Evolutionary conservation across 2,888 invertebrate genomes (phyloP), one percentile per base, ranked within the genome.

Genomic region (Dicranocentrus wangi): DNA sequence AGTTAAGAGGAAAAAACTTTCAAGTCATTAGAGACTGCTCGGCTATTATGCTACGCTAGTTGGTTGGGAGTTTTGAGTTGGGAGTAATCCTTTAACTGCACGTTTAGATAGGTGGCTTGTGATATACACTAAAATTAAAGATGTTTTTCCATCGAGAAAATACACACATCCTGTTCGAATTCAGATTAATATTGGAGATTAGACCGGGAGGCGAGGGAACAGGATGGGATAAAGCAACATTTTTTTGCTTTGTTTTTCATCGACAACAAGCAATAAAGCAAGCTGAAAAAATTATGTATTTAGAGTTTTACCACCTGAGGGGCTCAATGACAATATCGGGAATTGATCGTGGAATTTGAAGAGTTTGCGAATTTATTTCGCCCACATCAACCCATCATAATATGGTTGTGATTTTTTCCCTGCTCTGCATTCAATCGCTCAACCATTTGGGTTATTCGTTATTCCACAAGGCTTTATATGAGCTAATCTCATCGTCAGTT

Each of bases 1-100:
- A 10, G 55, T 55, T 55, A 55, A 55, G 55, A n/a, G 23, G 23
- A 55, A 23, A 55, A 7, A 55, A 55, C 55, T 55, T 55, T 55
- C 55, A 55, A 55, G 55, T 55, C 19, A 55, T 55, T 55, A 47
- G 17, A n/a, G n/a, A 47, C 5, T 47, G 47, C 15, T 8, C 39
- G 13, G 8, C n/a, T n/a, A n/a, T n/a, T n/a, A n/a, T n/a, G n/a
- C n/a, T n/a, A n/a, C n/a, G n/a, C n/a, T n/a, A n/a, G n/a, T n/a
- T n/a, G n/a, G n/a, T n/a, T n/a, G n/a, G n/a, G n/a, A n/a, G n/a
- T n/a, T n/a, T n/a, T n/a, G n/a, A n/a, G n/a, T n/a, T n/a, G n/a
- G 10, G 10, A 32, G 32, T 32, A 32, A 47, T 10, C 17, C 8
- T n/a, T 47, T 47, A 47, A 10, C 15, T 47, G 47, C n/a, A 5